phyloP scores from a whole-genome alignment of 1,140 invertebrate genomes.

The Achatina immaculata region DNA sequence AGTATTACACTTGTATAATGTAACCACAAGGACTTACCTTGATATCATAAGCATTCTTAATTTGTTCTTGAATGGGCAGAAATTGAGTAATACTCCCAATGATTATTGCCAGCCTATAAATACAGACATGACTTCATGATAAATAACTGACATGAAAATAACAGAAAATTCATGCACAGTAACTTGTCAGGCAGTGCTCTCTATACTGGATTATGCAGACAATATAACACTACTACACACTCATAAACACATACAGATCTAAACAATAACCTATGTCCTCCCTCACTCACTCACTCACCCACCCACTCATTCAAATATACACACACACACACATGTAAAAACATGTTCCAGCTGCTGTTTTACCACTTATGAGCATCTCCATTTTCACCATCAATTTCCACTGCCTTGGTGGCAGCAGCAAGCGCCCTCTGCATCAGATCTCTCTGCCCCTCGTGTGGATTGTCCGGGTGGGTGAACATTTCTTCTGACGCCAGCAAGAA shows the following conservation, averaged over 20 bases:
- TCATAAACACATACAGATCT: not conserved
- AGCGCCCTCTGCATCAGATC: conserved; percentile 76
- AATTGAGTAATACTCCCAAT: conserved; percentile 78
- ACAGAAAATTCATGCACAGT: not conserved
- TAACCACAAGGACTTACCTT: too few species aligned
- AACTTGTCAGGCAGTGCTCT: not conserved
- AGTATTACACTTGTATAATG: too few species aligned
- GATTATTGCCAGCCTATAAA: conserved; percentile 77
- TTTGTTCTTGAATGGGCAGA: conserved; percentile 78
- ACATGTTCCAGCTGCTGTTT: too few species aligned
- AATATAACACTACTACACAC: not conserved
- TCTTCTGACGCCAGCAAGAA: conserved; percentile 73
- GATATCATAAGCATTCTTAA: conserved; percentile 79
- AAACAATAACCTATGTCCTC: not conserved
- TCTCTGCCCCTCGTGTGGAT: conserved; percentile 71
- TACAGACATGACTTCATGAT: not conserved
- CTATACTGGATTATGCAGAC: not conserved
- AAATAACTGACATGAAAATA: not conserved
- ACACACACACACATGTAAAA: not conserved
- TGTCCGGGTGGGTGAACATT: conserved; percentile 69
- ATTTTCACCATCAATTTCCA: conserved; percentile 74
- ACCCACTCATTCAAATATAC: too few species aligned
- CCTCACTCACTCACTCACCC: not conserved
- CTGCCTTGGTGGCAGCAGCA: conserved; percentile 75
- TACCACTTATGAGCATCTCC: conserved; percentile 84